Conservation (phyloP, 2,888 invertebrate species). For the Acleris holmiana region DNA sequence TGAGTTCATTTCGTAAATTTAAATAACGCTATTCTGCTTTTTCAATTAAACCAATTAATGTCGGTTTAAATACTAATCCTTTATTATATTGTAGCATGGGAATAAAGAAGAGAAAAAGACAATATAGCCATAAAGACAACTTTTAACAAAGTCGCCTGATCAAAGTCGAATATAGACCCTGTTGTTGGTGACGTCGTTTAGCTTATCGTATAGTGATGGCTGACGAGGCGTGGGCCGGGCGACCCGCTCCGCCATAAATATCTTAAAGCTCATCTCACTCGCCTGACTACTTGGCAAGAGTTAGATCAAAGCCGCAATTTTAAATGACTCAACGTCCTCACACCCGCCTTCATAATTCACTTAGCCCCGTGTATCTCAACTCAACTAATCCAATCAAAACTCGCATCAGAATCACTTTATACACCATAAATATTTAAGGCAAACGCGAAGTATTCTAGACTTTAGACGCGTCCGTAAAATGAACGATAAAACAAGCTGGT, state of each 20-base stretch:
- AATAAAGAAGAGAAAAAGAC: too few species aligned
- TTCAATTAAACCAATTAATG: constrained; percentile 42
- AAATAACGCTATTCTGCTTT: constrained; percentile 19
- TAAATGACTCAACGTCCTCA: constrained; percentile 54
- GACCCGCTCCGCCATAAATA: constrained; percentile 41
- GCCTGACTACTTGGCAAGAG: constrained; percentile 54
- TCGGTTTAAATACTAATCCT: too few species aligned
- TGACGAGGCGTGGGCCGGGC: not conserved
- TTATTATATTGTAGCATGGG: too few species aligned
- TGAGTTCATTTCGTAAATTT: constrained; percentile 23
- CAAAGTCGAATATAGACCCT: too few species aligned
- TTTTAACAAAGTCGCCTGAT: too few species aligned
- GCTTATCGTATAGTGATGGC: constrained; percentile 10
- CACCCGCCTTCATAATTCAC: constrained; percentile 65
- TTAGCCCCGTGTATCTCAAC: constrained; percentile 46
- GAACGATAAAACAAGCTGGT: constrained; percentile 4
- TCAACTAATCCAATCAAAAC: constrained; percentile 67
- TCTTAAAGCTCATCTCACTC: constrained; percentile 46
- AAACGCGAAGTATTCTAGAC: constrained; percentile 17
- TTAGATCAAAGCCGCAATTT: constrained; percentile 59
- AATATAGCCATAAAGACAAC: too few species aligned
- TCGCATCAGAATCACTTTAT: constrained; percentile 57
- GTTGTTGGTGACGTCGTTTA: too few species aligned
- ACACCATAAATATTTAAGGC: constrained; percentile 35
- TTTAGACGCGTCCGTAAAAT: not conserved